Base-by-base conservation (phyloP, 1,140 invertebrate genomes). In the Nasonia giraulti region DNA sequence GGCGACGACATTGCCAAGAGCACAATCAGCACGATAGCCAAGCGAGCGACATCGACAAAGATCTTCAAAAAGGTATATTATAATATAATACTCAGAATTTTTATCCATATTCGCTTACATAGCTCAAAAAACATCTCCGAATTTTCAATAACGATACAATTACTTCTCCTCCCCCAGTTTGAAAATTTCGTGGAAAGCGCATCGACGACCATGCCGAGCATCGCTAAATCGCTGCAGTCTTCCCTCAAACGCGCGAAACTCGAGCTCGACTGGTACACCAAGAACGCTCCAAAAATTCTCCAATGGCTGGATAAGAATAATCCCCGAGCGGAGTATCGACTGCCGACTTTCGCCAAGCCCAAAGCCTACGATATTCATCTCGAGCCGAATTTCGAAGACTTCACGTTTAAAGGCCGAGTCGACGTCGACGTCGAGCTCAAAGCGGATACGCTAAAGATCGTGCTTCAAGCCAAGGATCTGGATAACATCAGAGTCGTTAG, bases 321-420 rank as follows among this genome's bases (percentile, higher is more conserved):
- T 31, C 1, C n/a, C 6, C 40, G 10, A 1, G 8, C 14, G 0
- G 71, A 84, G n/a, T 90, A 91, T 71, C 90, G 91, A 12, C 80
- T 93, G 12, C 90, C 91, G 0, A 88, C 20, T 17, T 55, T n/a
- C 0, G 82, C 89, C 14, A 37, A 74, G 10, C 92, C 92, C 4
- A 8, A 80, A 5, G 68, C 73, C 0, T 93, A 93, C 68, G 84
- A 91, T 14, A 80, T 93, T 20, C 71, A 40, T 3, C 75, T 93
- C 2, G 82, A 55, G 17, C 90, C 92, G 0, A 47, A 88, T 55
- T 86, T 93, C n/a, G 82, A 87, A n/a, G 73, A 89, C 66, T 91
- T 91, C 44, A 88, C 75, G 0, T 92, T 91, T 23, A 33, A 87
- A 8, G 92, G 92, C 27, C 37, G 79, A 7, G 90, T 92, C 5